Evolutionary conservation across 2,888 invertebrate genomes (phyloP), one percentile per base, ranked within the genome.

Genomic region (Spilarctia lutea): DNA sequence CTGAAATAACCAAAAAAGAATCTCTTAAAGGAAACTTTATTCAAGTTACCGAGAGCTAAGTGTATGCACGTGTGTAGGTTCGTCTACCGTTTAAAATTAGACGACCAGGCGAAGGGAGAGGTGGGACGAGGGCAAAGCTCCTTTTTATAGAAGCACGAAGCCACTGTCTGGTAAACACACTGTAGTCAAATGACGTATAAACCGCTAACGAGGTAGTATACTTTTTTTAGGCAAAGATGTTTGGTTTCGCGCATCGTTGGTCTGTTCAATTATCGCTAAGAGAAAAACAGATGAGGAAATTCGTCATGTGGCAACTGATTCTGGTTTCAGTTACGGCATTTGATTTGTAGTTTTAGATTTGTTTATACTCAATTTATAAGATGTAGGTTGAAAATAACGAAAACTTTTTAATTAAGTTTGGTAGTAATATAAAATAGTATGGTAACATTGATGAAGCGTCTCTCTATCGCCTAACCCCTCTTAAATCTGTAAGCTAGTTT

Each of bases 131-230:
- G 88, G 91, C 92, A 93, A 92, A 94, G 92, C 90, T 90, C 94
- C 95, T 95, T 95, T 95, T 95, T 95, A 94, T 95, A 95, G 95
- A 94, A 91, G 86, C 92, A 86, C 91, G 89, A 87, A 88, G 90
- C 85, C 89, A 88, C 90, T 91, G 91, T 92, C 93, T 92, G 86
- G 86, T 89, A 89, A 87, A 88, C 87, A 88, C 86, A 86, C 83
- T 87, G 69, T 79, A 79, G 78, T 81, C 81, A 86, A 87, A 90
- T 92, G 89, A 92, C 92, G 91, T 90, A 90, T 90, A 88, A 87
- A 84, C 83, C 81, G 86, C 87, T 91, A 91, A 92, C 90, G 87
- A 91, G 91, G 79, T 83, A 78, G 79, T 83, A 82, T 77, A 76
- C 80, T 83, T 82, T 84, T 84, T 84, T 81, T 77, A 56, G 76